Evolutionary conservation across 2,888 invertebrate species (phyloP).

Genomic region (Hirudinaria manillensis): DNA sequence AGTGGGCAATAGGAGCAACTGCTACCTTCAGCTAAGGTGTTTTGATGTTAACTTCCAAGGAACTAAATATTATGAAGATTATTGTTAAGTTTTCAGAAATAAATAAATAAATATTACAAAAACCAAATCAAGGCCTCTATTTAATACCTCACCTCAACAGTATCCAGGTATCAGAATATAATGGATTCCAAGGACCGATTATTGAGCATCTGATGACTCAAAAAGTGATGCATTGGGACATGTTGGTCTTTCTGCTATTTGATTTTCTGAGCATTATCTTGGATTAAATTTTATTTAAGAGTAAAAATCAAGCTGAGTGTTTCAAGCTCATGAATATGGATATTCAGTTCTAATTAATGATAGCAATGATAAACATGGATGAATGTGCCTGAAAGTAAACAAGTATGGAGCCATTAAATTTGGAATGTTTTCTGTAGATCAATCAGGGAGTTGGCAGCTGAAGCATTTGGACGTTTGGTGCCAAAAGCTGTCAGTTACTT

Average conservation of each 20-base stretch:
- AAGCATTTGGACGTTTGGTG: slow-evolving; percentile 5
- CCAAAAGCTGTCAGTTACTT: not conserved
- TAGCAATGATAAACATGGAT: too few species aligned
- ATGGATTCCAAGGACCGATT: not conserved
- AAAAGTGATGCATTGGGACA: slow-evolving; percentile 19
- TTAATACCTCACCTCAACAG: not conserved
- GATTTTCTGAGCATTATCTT: too few species aligned
- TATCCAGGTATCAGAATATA: not conserved
- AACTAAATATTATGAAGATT: too few species aligned
- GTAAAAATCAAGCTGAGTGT: too few species aligned
- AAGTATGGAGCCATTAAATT: too few species aligned
- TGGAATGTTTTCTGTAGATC: not conserved
- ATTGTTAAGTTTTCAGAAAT: too few species aligned
- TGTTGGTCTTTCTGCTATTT: not conserved
- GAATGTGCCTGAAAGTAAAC: too few species aligned
- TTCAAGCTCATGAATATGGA: too few species aligned
- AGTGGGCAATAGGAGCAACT: slow-evolving; percentile 76
- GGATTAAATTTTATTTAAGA: too few species aligned
- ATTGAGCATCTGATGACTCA: slow-evolving; percentile 2
- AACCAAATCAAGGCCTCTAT: not conserved
- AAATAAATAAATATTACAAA: too few species aligned
- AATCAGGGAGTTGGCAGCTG: slow-evolving; percentile 7
- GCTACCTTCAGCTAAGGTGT: slow-evolving; percentile 67
- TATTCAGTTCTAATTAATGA: too few species aligned
- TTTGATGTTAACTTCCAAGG: too few species aligned